Base-by-base conservation (phyloP, 37 sponge, comb jelly and placozoan species). In the Hexactinellida sp. region DNA sequence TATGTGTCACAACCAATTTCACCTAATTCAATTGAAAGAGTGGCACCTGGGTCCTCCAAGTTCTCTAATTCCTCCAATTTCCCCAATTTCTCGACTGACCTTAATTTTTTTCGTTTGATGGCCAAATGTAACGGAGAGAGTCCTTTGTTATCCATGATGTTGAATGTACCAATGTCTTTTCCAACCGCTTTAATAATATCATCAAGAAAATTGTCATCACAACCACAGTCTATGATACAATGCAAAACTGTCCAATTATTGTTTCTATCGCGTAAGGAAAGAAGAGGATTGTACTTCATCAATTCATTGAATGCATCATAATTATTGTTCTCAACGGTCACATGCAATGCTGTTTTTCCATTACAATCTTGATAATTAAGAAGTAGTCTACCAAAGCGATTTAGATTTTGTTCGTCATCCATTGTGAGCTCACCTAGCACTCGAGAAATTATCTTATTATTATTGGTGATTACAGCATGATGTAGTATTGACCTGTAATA, bases 221-320 rank as follows among this genome's bases (percentile, higher is more conserved):
- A 28, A 63, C 13, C 3, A 25, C 13, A 21, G 34, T 28, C 76
- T 21, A 63, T 63, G 3, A n/a, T n/a, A 28, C 5, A n/a, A 63
- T 63, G 76, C 76, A 63, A n/a, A 32, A 63, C 76, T 63, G 76
- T 63, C 76, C 76, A 63, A 21, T 63, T 7, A 32, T 63, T 63
- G 5, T 25, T 23, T 25, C 5, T 1, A n/a, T 63, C 76, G 3
- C 76, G 76, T 25, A 10, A 63, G 25, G 3, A 7, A 21, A 63
- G 76, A 32, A 16, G 13, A 47, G 52, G 52, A 32, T 23, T 28
- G 5, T 25, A 63, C 34, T 63, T 63, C 32, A 63, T 25, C 34
- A 63, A 28, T 28, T 63, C 13, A 3, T 63, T 23, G 76, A 63
- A 63, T 1, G 30, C 30, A 1, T 32, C 25, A n/a, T 25, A 63